phyloP scores from a whole-genome alignment of 2,888 invertebrate genomes.

The Watsonalla cultraria region DNA sequence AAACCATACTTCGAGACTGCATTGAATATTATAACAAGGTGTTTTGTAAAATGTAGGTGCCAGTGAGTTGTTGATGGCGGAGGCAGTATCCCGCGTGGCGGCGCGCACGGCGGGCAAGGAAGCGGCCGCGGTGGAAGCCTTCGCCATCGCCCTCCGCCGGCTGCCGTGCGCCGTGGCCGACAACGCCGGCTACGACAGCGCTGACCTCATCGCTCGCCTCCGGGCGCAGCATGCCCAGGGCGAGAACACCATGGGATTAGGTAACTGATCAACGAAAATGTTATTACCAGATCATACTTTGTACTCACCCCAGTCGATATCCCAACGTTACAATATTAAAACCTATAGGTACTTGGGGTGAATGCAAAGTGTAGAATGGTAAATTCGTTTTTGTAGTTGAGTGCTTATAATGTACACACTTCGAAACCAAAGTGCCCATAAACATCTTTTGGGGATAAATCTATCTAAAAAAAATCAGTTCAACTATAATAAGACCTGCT shows the following conservation, averaged over 20 bases:
- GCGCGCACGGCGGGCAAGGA: slow-evolving; percentile 96
- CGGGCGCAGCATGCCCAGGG: slow-evolving; percentile 94
- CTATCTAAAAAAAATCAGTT: too few species aligned
- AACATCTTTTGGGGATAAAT: too few species aligned
- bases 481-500: too few species aligned
- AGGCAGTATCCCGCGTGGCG: slow-evolving; percentile 90
- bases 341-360: too few species aligned
- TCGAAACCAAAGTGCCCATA: too few species aligned
- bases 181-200: slow-evolving; percentile 99
- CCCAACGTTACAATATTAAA: too few species aligned
- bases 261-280: slow-evolving; percentile 53
- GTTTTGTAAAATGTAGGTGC: slow-evolving; percentile 78
- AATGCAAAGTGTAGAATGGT: too few species aligned
- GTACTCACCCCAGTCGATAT: too few species aligned
- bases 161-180: slow-evolving; percentile 98
- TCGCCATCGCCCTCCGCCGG: slow-evolving; percentile 90
- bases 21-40: background rate
- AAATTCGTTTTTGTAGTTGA: too few species aligned
- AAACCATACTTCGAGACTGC: too few species aligned
- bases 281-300: too few species aligned
- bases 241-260: slow-evolving; percentile 86
- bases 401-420: too few species aligned
- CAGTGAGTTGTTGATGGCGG: slow-evolving; percentile 98
- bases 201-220: slow-evolving; percentile 94
- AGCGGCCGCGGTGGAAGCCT: slow-evolving; percentile 97